Conservation (phyloP, 2,113 vertebrate species). For the Empidonax traillii region DNA sequence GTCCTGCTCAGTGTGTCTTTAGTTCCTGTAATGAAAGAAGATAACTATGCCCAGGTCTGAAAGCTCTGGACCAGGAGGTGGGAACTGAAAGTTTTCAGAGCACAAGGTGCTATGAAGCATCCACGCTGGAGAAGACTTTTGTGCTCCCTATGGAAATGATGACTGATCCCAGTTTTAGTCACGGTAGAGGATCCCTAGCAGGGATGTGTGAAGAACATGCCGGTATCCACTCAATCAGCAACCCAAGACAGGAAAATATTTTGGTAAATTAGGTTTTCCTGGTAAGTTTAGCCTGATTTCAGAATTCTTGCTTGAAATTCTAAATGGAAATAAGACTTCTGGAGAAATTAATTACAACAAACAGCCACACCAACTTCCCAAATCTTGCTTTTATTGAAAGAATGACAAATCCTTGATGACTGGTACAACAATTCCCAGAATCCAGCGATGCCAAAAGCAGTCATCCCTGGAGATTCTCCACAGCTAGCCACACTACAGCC, state of each 20-base stretch:
- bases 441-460: accelerated
- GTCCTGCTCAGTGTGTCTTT: neutral
- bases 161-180: neutral
- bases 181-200: neutral
- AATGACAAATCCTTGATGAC: neutral
- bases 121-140: neutral
- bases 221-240: neutral
- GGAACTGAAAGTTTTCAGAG: neutral
- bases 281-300: neutral
- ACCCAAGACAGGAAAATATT: neutral
- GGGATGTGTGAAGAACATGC: neutral
- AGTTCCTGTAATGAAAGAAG: neutral
- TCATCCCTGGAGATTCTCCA: neutral
- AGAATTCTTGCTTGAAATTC: neutral
- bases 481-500: neutral
- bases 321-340: neutral
- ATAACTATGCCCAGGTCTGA: neutral
- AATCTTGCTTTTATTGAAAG: slow-evolving; percentile 36
- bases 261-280: neutral
- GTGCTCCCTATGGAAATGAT: neutral
- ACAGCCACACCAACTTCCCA: neutral
- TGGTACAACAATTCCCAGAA: neutral
- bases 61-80: neutral
- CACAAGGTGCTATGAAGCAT: neutral
- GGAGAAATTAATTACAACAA: neutral